Evolutionary conservation across 1,140 invertebrate genomes (phyloP).

Genomic region (Trichogramma pretiosum): DNA sequence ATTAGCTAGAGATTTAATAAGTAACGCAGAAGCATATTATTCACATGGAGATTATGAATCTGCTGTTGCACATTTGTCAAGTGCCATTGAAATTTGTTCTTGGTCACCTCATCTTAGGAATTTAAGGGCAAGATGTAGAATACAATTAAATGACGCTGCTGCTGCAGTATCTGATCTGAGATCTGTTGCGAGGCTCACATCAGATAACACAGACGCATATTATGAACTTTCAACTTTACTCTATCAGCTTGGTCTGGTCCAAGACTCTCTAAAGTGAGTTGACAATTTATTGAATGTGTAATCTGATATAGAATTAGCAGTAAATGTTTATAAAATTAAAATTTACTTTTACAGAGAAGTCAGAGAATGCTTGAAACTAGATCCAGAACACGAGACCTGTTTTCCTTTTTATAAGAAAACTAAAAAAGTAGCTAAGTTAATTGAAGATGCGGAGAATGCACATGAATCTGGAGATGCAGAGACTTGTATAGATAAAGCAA

Average conservation of each 20-base stretch:
- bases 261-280: constrained; percentile 76
- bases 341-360: constrained; percentile 63
- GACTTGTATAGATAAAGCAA: constrained; percentile 67
- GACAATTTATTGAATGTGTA: constrained; percentile 10
- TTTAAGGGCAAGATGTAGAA: constrained; percentile 76
- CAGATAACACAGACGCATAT: constrained; percentile 86
- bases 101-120: constrained; percentile 81
- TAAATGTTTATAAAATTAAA: constrained; percentile 3
- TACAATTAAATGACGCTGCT: constrained; percentile 68
- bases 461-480: constrained; percentile 61
- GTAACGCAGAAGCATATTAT: constrained; percentile 59
- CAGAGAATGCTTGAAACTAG: constrained; percentile 93
- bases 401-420: constrained; percentile 95
- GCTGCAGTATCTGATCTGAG: constrained; percentile 86
- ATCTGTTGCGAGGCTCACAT: constrained; percentile 78
- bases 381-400: constrained; percentile 95
- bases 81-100: constrained; percentile 78
- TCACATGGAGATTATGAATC: constrained; percentile 57
- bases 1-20: constrained; percentile 57
- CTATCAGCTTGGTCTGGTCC: constrained; percentile 85
- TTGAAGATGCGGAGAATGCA: constrained; percentile 64
- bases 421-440: constrained; percentile 86
- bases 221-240: constrained; percentile 74
- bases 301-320: background rate
- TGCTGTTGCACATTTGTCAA: constrained; percentile 62